Evolutionary conservation across 2,113 vertebrate species (phyloP), one percentile per base, ranked within the genome.

Genomic region (Microtus pennsylvanicus): DNA sequence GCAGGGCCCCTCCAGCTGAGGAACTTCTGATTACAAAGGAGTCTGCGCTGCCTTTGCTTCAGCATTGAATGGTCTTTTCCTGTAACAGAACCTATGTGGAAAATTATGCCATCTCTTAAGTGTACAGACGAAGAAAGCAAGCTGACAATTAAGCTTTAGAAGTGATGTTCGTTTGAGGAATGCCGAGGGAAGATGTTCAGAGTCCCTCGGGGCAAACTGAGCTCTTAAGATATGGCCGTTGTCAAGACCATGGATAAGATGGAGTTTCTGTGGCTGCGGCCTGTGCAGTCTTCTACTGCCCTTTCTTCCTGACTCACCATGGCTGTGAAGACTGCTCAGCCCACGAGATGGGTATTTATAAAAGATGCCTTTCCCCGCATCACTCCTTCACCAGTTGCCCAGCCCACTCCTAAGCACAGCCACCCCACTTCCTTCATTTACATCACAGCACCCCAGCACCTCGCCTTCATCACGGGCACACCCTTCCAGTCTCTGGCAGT

Each of bases 51-150:
- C 38, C 50, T 21, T 95, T 30, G 63, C 67, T 90, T 91, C 74
- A 89, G 88, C 30, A 69, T 93, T 92, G 58, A 65, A 38, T 9
- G 9, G 30, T 52, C 55, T 96, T 95, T 95, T 61, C 63, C 91
- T 95, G 87, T 70, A 93, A 85, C 28, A 21, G 65, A 95, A 89
- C 87, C 69, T 80, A 94, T 76, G 80, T 70, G 91, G 87, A 85
- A 92, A 96, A 91, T 76, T 87, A 87, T 87, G 52, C 82, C 90
- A 61, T 76, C 97, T 94, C 76, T 87, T 94, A 94, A 63, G 50
- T 58, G 58, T 30, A 92, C 90, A 93, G 91, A 94, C 91, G 89
- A 97, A 94, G 91, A 55, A 97, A 95, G 67, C 26, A 76, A 47
- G 82, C 50, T 93, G 55, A 67, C 35, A 88, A 86, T 93, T 91